Evolutionary conservation across 2,113 vertebrate genomes (phyloP).

Genomic region (Saccopteryx bilineata): DNA sequence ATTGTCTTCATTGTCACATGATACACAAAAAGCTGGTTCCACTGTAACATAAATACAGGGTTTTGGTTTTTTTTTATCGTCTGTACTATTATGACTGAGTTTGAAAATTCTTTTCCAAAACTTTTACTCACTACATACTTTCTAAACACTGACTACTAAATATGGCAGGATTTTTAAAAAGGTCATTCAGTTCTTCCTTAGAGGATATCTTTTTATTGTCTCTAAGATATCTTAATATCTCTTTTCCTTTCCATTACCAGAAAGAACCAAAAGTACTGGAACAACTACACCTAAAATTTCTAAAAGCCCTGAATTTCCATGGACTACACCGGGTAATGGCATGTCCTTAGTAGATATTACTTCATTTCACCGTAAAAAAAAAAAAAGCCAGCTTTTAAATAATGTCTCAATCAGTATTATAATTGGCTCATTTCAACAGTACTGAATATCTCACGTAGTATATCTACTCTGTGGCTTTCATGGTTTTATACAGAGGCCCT

Average conservation of each 20-base stretch:
- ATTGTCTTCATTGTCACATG: background rate
- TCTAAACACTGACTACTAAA: slow-evolving; percentile 40
- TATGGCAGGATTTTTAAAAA: slow-evolving; percentile 59
- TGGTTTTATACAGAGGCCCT: background rate
- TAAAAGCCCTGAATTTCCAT: slow-evolving; percentile 54
- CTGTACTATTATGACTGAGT: slow-evolving; percentile 12
- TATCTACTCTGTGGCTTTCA: background rate
- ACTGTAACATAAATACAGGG: background rate
- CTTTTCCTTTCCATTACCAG: slow-evolving; percentile 52
- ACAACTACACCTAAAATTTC: slow-evolving; percentile 66
- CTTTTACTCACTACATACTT: slow-evolving; percentile 57
- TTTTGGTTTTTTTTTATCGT: slow-evolving; percentile 1
- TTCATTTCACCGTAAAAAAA: background rate
- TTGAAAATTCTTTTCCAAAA: slow-evolving; percentile 57
- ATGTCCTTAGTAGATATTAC: background rate
- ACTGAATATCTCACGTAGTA: background rate
- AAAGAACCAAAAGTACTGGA: slow-evolving; percentile 71
- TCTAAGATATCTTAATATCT: slow-evolving; percentile 58
- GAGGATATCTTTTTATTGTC: slow-evolving; percentile 30
- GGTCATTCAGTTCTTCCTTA: slow-evolving; percentile 57
- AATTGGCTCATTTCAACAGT: background rate
- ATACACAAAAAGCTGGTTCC: background rate
- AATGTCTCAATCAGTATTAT: background rate
- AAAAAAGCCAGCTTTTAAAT: background rate
- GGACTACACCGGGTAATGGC: slow-evolving; percentile 49